Evolutionary conservation across 2,113 vertebrate species (phyloP).

Genomic region (Varanus salvator): DNA sequence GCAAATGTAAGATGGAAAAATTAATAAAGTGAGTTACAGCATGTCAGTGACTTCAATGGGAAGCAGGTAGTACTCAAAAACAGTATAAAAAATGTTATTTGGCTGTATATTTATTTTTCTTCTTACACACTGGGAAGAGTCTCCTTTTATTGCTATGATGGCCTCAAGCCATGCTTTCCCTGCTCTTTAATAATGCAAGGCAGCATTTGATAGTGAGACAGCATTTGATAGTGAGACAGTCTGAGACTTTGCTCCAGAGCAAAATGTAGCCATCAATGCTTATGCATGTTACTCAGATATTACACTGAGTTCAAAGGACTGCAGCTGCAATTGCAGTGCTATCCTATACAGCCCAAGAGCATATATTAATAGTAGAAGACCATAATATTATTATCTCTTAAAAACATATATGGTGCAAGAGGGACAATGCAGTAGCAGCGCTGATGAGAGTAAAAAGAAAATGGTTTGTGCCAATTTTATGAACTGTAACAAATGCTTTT

Average conservation of each 20-base stretch:
- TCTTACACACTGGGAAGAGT: neutral
- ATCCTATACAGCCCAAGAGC: neutral
- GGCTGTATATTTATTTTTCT: neutral
- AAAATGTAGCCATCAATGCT: neutral
- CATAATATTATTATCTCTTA: neutral
- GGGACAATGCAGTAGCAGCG: slow-evolving; percentile 9
- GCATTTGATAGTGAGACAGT: too few species aligned
- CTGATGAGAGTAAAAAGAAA: slow-evolving; percentile 39
- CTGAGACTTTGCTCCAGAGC: neutral
- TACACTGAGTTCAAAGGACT: neutral
- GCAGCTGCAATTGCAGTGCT: neutral
- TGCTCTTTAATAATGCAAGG: neutral
- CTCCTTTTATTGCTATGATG: neutral
- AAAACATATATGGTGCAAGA: slow-evolving; percentile 11
- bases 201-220: neutral
- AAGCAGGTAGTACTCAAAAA: neutral
- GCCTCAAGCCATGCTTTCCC: neutral
- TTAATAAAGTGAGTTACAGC: neutral
- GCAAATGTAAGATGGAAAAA: neutral
- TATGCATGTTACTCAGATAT: neutral
- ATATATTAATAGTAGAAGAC: neutral
- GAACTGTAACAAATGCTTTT: slow-evolving; percentile 67
- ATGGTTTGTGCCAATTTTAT: slow-evolving; percentile 57
- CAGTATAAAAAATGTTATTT: neutral
- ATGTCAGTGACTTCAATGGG: neutral